Conservation (phyloP, 2,888 invertebrate genomes). For the Stegophylla sp. region DNA sequence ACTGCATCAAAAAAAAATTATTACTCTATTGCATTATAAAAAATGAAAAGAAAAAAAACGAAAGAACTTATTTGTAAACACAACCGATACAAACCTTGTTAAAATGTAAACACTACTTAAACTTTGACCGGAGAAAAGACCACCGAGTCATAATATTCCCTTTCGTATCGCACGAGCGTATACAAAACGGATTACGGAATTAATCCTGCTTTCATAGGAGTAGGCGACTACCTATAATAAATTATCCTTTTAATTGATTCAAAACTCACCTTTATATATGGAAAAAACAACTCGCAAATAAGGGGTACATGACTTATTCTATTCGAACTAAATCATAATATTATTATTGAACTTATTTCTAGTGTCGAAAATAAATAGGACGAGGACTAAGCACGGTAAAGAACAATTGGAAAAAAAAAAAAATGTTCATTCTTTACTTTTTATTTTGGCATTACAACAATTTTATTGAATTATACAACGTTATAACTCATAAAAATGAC, state of each 20-base stretch:
- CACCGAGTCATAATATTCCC: not conserved
- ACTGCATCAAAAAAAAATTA: not conserved
- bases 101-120: not conserved
- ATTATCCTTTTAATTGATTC: slow-evolving; percentile 36
- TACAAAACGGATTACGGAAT: slow-evolving; percentile 13
- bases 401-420: slow-evolving; percentile 4
- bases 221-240: slow-evolving; percentile 2
- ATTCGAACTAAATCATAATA: not conserved
- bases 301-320: not conserved
- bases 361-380: slow-evolving; percentile 7
- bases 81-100: not conserved
- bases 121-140: not conserved
- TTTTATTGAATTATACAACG: not conserved
- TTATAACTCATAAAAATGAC: slow-evolving; percentile 17
- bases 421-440: slow-evolving; percentile 13
- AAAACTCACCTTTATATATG: not conserved
- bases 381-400: slow-evolving; percentile 36
- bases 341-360: not conserved
- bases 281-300: not conserved
- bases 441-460: slow-evolving; percentile 11
- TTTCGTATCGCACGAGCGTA: not conserved
- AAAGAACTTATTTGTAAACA: not conserved
- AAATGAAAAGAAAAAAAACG: too few relatives aligned
- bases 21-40: not conserved
- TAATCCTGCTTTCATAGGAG: not conserved